Conservation (phyloP, 2,888 invertebrate genomes). For the Parascotia fuliginaria region DNA sequence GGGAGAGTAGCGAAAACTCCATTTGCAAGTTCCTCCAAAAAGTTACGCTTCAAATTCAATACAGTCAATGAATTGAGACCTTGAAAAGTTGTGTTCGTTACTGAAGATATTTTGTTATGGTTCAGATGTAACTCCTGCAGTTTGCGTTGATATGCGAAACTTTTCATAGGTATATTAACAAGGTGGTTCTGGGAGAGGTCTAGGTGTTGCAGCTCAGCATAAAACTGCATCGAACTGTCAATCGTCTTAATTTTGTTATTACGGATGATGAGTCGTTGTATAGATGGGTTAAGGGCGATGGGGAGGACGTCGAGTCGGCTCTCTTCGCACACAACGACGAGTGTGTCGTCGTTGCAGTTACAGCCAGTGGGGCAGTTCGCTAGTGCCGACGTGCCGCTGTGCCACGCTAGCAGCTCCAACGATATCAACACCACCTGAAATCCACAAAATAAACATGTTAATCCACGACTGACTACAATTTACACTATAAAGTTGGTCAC, state of each 20-base stretch:
- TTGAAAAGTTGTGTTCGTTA: constrained; percentile 92
- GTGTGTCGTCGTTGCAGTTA: constrained; percentile 95
- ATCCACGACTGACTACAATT: constrained; percentile 4
- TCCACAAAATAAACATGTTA: constrained; percentile 32
- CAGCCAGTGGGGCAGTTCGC: constrained; percentile 95
- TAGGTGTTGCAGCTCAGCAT: constrained; percentile 93
- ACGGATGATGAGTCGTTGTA: constrained; percentile 92
- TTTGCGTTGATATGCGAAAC: constrained; percentile 92
- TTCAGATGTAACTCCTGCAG: constrained; percentile 93
- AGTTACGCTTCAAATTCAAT: constrained; percentile 92
- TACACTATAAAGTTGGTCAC: neutral
- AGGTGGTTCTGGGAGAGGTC: constrained; percentile 94
- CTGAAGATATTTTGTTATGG: constrained; percentile 93
- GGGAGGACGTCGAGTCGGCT: constrained; percentile 95
- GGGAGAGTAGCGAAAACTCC: constrained; percentile 90
- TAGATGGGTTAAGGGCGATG: constrained; percentile 95
- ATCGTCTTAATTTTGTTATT: constrained; percentile 95
- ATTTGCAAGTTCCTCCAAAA: constrained; percentile 91
- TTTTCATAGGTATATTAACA: constrained; percentile 91
- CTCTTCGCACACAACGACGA: constrained; percentile 94
- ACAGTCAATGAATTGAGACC: constrained; percentile 92
- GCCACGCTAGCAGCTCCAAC: constrained; percentile 69
- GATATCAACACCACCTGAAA: constrained; percentile 77
- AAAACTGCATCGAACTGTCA: constrained; percentile 95
- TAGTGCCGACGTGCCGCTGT: constrained; percentile 83